Evolutionary conservation across 2,888 invertebrate genomes (phyloP).

Genomic region (Drosophila kambysellisi): DNA sequence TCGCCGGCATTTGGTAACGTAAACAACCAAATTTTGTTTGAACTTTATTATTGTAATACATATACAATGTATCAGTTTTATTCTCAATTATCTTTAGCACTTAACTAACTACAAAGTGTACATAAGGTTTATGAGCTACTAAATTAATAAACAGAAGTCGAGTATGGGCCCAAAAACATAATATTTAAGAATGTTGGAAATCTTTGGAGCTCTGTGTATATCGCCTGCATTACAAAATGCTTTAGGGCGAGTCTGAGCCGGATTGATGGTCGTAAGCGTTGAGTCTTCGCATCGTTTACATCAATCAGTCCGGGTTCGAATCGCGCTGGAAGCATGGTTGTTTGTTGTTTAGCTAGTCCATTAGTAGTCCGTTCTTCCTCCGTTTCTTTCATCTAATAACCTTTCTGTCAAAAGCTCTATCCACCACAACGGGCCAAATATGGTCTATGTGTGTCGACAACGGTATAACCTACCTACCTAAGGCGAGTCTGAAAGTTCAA

Average conservation of each 20-base stretch:
- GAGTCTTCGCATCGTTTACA: too few species aligned
- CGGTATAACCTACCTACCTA: conserved; percentile 4
- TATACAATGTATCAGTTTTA: conserved; percentile 22
- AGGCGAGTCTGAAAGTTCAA: conserved; percentile 64
- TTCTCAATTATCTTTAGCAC: conserved; percentile 16
- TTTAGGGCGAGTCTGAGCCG: conserved; percentile 50
- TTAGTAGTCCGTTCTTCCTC: too few species aligned
- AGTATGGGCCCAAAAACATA: conserved; percentile 17
- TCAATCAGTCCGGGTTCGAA: too few species aligned
- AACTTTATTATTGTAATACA: conserved; percentile 14
- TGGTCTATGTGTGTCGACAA: too few species aligned
- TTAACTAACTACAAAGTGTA: conserved; percentile 21
- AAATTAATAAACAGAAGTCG: conserved; percentile 19
- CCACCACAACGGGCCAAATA: too few species aligned
- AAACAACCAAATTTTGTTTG: not conserved
- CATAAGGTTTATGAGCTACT: conserved; percentile 11
- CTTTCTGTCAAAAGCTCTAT: too few species aligned
- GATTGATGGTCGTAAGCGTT: too few species aligned
- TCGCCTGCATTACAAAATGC: conserved; percentile 14
- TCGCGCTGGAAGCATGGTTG: too few species aligned
- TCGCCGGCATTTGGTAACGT: conserved; percentile 6
- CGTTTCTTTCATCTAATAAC: too few species aligned
- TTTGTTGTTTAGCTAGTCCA: too few species aligned
- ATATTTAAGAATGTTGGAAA: conserved; percentile 23
- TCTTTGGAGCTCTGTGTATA: conserved; percentile 51